A percentile compares a stretch with the other conserved stretches of the same genome.
phyloP scores from a whole-genome alignment of 2,113 vertebrate genomes.

The Poicephalus gulielmi region DNA sequence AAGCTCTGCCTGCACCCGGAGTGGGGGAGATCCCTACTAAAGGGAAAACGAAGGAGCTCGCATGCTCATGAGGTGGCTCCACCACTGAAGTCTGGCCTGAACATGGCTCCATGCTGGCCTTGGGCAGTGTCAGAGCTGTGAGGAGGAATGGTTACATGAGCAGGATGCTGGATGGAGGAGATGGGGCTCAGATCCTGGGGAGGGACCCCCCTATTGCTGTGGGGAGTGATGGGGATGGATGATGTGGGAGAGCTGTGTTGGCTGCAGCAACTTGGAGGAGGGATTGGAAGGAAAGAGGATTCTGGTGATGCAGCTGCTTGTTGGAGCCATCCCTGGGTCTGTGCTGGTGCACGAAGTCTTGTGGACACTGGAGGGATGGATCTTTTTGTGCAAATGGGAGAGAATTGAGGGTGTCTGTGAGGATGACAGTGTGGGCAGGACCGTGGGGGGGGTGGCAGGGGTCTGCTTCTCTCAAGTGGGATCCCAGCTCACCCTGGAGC shows the following conservation, averaged over 20 bases:
- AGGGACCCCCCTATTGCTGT: not conserved
- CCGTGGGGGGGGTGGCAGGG: accelerated
- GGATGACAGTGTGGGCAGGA: not conserved
- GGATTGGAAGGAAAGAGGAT: not conserved
- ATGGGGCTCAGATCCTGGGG: not conserved
- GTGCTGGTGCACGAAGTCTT: accelerated
- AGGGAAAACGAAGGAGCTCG: not conserved
- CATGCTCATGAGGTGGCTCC: accelerated
- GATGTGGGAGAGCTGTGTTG: accelerated
- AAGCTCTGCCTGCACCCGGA: not conserved
- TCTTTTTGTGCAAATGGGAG: not conserved
- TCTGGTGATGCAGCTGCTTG: not conserved
- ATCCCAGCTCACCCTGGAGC: not conserved
- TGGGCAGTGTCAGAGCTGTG: accelerated
- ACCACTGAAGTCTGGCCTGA: not conserved
- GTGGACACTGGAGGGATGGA: accelerated
- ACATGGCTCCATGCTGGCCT: accelerated
- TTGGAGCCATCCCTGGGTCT: not conserved
- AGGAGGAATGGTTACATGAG: accelerated
- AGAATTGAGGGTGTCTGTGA: not conserved
- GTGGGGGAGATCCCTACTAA: not conserved
- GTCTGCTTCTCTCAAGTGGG: not conserved
- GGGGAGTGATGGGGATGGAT: not conserved
- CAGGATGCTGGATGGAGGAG: not conserved
- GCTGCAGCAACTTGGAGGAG: not conserved